These are phyloP conservation scores for Axis porcinus DNA, from an alignment of 2,113 vertebrate species.

Conservation along the genomic window DNA sequence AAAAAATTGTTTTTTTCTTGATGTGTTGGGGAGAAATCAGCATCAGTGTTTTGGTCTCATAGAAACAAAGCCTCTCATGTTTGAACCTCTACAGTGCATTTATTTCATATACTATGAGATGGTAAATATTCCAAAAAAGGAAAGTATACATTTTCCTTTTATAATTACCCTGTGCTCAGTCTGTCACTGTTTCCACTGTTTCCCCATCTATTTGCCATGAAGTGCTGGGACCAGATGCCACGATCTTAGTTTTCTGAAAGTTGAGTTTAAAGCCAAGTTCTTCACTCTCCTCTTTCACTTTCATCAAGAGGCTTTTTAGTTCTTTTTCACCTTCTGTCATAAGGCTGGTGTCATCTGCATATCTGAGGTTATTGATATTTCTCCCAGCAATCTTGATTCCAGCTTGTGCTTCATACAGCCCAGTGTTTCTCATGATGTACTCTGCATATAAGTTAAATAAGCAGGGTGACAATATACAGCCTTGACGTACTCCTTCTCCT, in stretches of 20 bases:
- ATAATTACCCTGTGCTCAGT: neutral
- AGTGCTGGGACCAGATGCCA: neutral
- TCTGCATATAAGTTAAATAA: neutral
- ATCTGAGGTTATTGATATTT: neutral
- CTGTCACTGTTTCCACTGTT: neutral
- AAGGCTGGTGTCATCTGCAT: neutral
- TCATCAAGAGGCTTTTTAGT: neutral
- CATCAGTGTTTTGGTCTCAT: neutral
- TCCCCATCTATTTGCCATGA: neutral
- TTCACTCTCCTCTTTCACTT: neutral
- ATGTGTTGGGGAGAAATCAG: neutral
- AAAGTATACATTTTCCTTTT: neutral
- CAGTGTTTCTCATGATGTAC: neutral
- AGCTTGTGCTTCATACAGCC: neutral
- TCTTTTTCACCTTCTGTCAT: neutral
- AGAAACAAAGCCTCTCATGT: neutral
- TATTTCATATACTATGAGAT: neutral
- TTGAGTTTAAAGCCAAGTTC: neutral
- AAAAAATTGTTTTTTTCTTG: neutral
- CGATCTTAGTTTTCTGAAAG: neutral
- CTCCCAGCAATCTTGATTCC: neutral
- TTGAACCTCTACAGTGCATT: neutral
- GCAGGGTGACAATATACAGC: neutral
- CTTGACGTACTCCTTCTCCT: neutral
- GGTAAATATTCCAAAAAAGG: neutral